These are phyloP conservation scores for Etheostoma nigrum DNA, from an alignment of 2,797 vertebrate genomes.

Conservation along the genomic window DNA sequence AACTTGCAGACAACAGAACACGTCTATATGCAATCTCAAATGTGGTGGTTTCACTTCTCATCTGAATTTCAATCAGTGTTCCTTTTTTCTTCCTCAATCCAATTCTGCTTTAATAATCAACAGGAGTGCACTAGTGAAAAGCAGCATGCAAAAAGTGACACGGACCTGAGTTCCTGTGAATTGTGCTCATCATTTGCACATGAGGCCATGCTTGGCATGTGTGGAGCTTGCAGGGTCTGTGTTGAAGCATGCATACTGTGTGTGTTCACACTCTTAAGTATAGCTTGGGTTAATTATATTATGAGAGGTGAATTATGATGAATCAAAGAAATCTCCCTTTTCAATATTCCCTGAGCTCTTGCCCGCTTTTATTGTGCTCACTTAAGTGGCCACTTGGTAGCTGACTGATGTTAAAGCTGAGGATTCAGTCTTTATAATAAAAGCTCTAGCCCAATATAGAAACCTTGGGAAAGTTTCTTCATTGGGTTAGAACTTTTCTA, in stretches of 20 bases:
- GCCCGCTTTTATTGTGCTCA: background rate
- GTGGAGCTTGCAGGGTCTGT: background rate
- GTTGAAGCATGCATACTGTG: background rate
- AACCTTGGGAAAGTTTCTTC: background rate
- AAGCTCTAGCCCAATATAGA: background rate
- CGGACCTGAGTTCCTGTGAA: slow-evolving; percentile 5
- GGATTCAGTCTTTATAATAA: background rate
- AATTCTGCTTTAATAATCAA: slow-evolving; percentile 19
- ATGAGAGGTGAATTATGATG: slow-evolving; percentile 23
- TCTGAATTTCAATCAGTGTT: slow-evolving; percentile 22
- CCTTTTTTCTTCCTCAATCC: slow-evolving; percentile 29
- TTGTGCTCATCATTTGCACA: slow-evolving; percentile 14
- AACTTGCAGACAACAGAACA: slow-evolving; percentile 14
- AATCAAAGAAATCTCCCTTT: slow-evolving; percentile 20
- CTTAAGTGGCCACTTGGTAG: background rate
- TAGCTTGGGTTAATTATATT: background rate
- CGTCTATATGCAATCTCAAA: slow-evolving; percentile 52
- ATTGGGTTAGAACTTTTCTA: too few species aligned
- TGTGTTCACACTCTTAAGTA: slow-evolving; percentile 4
- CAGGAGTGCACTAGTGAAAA: slow-evolving; percentile 28
- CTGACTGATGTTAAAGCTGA: background rate
- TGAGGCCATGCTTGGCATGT: background rate
- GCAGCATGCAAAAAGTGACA: background rate
- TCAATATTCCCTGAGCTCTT: background rate
- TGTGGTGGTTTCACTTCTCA: slow-evolving; percentile 19